These are phyloP conservation scores for Leptosomus discolor DNA, from an alignment of 2,113 vertebrate genomes.

Conservation along the genomic window DNA sequence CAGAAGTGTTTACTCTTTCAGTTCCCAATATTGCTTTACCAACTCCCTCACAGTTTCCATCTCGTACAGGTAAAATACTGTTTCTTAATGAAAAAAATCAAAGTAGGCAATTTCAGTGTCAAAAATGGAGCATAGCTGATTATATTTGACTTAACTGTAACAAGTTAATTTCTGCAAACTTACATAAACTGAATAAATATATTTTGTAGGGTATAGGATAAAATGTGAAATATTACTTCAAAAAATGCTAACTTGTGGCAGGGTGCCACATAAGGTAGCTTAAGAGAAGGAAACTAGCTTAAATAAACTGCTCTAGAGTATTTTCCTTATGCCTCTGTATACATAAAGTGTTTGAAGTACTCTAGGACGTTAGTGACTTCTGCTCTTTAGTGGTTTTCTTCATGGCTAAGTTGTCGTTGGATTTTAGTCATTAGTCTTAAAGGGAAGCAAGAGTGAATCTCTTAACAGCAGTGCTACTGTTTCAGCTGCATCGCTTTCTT, in stretches of 20 bases:
- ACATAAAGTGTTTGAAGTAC: not conserved
- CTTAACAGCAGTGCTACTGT: not conserved
- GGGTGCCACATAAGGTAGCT: not conserved
- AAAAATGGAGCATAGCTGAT: not conserved
- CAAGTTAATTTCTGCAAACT: not conserved
- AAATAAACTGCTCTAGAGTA: not conserved
- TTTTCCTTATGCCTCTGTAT: not conserved
- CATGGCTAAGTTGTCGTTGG: not conserved
- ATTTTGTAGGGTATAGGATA: not conserved
- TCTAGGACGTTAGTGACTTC: not conserved
- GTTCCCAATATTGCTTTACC: slow-evolving; percentile 87
- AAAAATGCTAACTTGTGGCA: not conserved
- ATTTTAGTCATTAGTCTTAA: not conserved
- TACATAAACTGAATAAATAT: not conserved
- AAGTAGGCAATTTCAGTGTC: not conserved
- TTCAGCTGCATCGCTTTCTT: not conserved
- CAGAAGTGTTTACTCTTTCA: slow-evolving; percentile 94
- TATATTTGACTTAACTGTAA: not conserved
- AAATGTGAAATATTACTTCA: not conserved
- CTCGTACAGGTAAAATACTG: slow-evolving; percentile 78
- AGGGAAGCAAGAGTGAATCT: not conserved
- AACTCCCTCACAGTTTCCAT: slow-evolving; percentile 86
- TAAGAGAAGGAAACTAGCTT: not conserved
- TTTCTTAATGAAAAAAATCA: not conserved
- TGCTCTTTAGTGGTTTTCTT: not conserved